Evolutionary conservation across 2,888 invertebrate species (phyloP).

Genomic region (Gymnoscelis rufifasciata): DNA sequence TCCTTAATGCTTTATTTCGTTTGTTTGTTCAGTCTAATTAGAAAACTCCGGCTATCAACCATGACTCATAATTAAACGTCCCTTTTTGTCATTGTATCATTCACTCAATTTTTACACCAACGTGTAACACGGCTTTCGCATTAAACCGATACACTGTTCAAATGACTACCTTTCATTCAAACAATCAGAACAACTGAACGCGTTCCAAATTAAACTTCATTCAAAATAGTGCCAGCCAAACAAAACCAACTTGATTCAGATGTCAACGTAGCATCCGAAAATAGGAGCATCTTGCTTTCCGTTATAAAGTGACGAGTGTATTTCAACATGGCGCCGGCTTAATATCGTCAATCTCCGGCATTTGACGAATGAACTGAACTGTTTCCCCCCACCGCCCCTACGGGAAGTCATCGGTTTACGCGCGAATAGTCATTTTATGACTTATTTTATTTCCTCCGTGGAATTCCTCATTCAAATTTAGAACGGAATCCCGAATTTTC

Average conservation of each 20-base stretch:
- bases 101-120: conserved; percentile 31
- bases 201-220: conserved; percentile 11
- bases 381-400: conserved; percentile 31
- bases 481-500: conserved; percentile 12
- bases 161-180: not conserved
- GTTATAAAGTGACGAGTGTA: conserved; percentile 21
- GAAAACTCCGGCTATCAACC: conserved; percentile 63
- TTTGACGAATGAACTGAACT: conserved; percentile 39
- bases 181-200: not conserved
- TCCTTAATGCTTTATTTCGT: conserved; percentile 77
- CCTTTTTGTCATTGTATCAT: conserved; percentile 44
- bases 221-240: conserved; percentile 15
- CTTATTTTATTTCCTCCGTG: conserved; percentile 31
- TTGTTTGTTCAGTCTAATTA: conserved; percentile 76
- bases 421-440: conserved; percentile 38
- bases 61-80: conserved; percentile 66
- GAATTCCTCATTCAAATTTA: conserved; percentile 21
- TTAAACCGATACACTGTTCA: not conserved
- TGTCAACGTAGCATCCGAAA: conserved; percentile 19
- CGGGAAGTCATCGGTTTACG: conserved; percentile 45
- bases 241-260: conserved; percentile 19
- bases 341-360: conserved; percentile 53
- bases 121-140: not conserved
- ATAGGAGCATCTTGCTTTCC: conserved; percentile 22
- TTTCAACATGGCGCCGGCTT: conserved; percentile 35